Conservation (phyloP, 2,888 invertebrate genomes). For the Abrostola tripartita region DNA sequence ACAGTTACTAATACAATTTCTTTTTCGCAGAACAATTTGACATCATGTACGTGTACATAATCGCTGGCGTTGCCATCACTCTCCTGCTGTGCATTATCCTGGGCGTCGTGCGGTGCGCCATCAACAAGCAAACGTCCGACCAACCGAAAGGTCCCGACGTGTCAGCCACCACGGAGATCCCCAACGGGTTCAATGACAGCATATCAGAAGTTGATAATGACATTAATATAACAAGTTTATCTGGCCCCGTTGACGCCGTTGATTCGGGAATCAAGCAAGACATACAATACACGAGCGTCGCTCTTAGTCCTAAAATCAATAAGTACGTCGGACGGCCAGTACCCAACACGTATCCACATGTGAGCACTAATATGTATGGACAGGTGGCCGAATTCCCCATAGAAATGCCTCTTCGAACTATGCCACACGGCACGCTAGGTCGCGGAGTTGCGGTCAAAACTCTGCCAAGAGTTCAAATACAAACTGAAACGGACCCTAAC, state of each 20-base stretch:
- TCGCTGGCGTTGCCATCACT: conserved; percentile 92
- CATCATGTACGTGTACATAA: conserved; percentile 94
- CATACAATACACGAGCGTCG: conserved; percentile 82
- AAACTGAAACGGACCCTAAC: conserved; percentile 85
- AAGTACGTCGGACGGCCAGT: conserved; percentile 84
- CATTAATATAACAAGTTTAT: conserved; percentile 91
- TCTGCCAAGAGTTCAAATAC: conserved; percentile 81
- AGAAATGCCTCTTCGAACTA: conserved; percentile 86
- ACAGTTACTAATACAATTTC: conserved; percentile 4
- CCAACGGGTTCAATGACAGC: conserved; percentile 95
- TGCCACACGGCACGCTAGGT: conserved; percentile 84
- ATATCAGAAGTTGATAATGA: conserved; percentile 95
- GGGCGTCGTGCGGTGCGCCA: conserved; percentile 91
- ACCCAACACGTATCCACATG: conserved; percentile 85
- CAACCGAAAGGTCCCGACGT: conserved; percentile 91
- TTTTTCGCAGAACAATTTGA: conserved; percentile 91
- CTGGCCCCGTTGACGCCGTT: conserved; percentile 89
- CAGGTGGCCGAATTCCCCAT: conserved; percentile 85
- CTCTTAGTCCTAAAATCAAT: conserved; percentile 84
- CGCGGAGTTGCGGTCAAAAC: conserved; percentile 84
- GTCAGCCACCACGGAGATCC: conserved; percentile 92
- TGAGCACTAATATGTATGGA: conserved; percentile 86
- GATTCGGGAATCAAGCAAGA: conserved; percentile 82
- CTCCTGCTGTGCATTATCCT: conserved; percentile 92
- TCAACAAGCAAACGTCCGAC: conserved; percentile 90